Conservation (phyloP, 2,888 invertebrate species). For the Harpagoxenus sublaevis region DNA sequence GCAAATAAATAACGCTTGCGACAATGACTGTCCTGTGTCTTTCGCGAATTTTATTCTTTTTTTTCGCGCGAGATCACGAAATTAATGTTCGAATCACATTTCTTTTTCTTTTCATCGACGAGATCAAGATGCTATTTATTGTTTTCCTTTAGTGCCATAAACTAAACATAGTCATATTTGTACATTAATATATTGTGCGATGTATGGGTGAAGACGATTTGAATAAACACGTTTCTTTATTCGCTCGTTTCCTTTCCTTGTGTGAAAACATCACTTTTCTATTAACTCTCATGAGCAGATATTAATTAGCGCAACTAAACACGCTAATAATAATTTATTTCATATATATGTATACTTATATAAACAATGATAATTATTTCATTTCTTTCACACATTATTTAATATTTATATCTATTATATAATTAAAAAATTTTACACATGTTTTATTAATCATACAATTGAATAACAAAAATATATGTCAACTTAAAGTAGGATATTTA, state of each 20-base stretch:
- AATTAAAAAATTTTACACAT: background rate
- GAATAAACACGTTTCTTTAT: conserved; percentile 73
- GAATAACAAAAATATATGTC: conserved; percentile 25
- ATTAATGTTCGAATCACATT: background rate
- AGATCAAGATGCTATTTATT: conserved; percentile 68
- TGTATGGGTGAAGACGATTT: conserved; percentile 63
- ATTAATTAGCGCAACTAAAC: background rate
- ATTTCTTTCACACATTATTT: background rate
- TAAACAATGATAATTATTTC: background rate
- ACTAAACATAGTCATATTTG: conserved; percentile 65
- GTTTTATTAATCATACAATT: conserved; percentile 21
- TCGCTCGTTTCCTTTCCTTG: conserved; percentile 6
- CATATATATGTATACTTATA: background rate
- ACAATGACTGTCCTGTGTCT: conserved; percentile 26
- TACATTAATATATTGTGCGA: conserved; percentile 71
- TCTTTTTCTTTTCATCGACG: conserved; percentile 49
- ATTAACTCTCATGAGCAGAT: background rate
- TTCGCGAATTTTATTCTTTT: conserved; percentile 47
- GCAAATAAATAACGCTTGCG: conserved; percentile 35
- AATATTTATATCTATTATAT: too few species aligned
- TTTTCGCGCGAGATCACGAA: background rate
- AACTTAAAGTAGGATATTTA: conserved; percentile 24
- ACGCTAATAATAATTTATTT: background rate
- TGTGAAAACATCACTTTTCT: background rate
- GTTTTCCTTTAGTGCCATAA: conserved; percentile 80